These are phyloP conservation scores for Riparia riparia DNA, from an alignment of 2,113 vertebrate species.

Conservation along the genomic window DNA sequence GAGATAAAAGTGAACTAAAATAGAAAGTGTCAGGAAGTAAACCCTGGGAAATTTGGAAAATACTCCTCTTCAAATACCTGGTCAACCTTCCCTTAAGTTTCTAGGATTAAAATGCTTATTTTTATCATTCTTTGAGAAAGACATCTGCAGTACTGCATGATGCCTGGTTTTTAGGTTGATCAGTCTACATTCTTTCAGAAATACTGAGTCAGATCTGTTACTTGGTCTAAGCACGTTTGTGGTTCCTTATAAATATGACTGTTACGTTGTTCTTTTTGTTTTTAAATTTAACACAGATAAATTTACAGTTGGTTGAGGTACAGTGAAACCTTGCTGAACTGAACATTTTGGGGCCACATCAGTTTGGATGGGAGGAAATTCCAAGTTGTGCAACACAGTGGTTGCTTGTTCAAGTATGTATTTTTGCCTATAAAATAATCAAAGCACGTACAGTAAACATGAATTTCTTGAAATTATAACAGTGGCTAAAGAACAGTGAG, in stretches of 20 bases:
- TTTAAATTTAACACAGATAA: background rate
- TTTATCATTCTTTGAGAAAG: fast-evolving
- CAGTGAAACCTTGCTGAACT: background rate
- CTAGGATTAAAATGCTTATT: background rate
- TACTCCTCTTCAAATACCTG: background rate
- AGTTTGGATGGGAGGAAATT: slow-evolving; percentile 19
- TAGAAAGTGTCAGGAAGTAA: background rate
- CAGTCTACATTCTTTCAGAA: background rate
- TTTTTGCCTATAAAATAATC: background rate
- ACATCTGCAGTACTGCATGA: background rate
- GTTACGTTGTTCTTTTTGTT: background rate
- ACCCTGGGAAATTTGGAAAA: background rate
- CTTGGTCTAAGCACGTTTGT: background rate
- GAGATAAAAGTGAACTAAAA: background rate
- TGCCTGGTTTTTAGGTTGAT: background rate
- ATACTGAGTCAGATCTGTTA: background rate
- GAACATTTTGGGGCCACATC: background rate
- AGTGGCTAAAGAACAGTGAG: background rate
- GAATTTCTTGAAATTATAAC: background rate
- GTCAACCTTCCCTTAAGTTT: background rate
- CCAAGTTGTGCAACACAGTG: background rate
- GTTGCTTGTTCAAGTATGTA: background rate
- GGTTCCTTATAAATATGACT: background rate
- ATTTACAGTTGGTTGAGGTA: background rate
- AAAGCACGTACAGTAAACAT: background rate